Evolutionary conservation across 2,797 vertebrate genomes (phyloP).

Genomic region (Lagorchestes hirsutus): DNA sequence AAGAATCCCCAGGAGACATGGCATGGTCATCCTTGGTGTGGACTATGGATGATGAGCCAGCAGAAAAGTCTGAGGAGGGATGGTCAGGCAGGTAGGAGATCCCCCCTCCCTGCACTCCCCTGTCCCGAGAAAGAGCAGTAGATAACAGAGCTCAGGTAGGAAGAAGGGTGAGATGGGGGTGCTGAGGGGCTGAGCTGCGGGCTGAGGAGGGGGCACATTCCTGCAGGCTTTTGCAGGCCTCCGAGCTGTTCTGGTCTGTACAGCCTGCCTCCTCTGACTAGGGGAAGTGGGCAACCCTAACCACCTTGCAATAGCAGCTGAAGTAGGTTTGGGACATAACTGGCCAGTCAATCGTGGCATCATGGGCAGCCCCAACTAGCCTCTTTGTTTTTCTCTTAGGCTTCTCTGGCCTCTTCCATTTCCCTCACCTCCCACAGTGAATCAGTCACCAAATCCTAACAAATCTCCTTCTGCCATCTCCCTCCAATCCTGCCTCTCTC

Average conservation of each 20-base stretch:
- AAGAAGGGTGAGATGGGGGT: background rate
- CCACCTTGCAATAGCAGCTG: background rate
- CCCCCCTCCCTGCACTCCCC: no score
- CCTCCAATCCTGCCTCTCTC: no score
- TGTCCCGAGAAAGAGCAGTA: background rate
- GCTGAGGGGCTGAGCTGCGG: background rate
- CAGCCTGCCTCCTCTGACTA: background rate
- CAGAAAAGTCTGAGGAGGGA: background rate
- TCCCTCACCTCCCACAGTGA: background rate
- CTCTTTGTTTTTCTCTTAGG: background rate
- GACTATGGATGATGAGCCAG: background rate
- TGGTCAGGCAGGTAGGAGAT: background rate
- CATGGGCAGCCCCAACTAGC: background rate
- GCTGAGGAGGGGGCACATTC: background rate
- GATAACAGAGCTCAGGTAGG: background rate
- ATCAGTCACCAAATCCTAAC: background rate
- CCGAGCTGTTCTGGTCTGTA: background rate
- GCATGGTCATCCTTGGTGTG: background rate
- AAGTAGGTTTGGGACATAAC: background rate
- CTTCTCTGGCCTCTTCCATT: background rate
- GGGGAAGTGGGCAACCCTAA: background rate
- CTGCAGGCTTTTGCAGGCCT: background rate
- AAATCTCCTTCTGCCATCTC: background rate
- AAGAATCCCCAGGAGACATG: background rate
- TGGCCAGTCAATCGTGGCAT: background rate